These are phyloP conservation scores for Macrotus californicus DNA, from an alignment of 2,113 vertebrate species.

Conservation along the genomic window DNA sequence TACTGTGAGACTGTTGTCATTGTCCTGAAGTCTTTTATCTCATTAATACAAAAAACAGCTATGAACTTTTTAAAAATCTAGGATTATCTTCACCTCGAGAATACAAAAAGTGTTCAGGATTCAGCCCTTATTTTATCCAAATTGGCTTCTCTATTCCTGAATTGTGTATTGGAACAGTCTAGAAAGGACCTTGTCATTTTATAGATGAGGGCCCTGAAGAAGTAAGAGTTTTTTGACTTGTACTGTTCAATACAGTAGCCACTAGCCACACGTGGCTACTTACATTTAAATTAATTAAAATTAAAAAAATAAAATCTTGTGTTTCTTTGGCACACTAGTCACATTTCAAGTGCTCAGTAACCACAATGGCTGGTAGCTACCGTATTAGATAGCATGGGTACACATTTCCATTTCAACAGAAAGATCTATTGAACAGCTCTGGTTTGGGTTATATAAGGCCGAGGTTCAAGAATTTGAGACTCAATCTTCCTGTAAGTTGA, in stretches of 20 bases:
- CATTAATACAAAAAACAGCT: conserved; percentile 27
- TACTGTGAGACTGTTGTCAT: not conserved
- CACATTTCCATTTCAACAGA: not conserved
- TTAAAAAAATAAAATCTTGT: not conserved
- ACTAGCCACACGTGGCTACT: not conserved
- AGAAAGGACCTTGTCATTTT: not conserved
- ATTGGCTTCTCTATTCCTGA: not conserved
- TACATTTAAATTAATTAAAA: not conserved
- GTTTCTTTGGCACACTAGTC: not conserved
- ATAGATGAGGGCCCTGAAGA: not conserved
- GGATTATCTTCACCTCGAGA: conserved; percentile 9
- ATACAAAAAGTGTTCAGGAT: not conserved
- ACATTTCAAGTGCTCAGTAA: not conserved
- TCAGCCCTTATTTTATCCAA: not conserved
- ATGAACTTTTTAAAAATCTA: not conserved
- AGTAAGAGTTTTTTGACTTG: not conserved
- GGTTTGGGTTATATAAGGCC: not conserved
- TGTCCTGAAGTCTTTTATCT: conserved; percentile 33
- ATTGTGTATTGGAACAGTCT: not conserved
- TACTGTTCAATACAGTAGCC: not conserved
- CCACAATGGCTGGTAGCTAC: not conserved
- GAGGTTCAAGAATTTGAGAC: not conserved
- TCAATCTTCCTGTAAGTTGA: not conserved
- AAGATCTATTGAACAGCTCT: not conserved
- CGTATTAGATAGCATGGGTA: too few species aligned